phyloP scores from a whole-genome alignment of 1,140 invertebrate genomes.

The Diuraphis noxia region DNA sequence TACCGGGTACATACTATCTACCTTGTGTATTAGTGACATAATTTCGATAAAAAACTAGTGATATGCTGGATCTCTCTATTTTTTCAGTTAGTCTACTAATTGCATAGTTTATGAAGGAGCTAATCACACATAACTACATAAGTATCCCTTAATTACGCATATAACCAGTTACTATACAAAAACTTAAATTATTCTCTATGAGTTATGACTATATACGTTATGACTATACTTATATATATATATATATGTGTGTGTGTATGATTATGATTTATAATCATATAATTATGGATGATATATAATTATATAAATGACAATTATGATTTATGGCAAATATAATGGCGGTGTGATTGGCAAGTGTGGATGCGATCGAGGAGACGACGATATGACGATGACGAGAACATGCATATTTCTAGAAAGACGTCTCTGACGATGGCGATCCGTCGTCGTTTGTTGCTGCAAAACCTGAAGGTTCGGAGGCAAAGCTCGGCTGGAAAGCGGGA shows the following conservation, averaged over 20 bases:
- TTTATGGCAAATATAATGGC: background rate
- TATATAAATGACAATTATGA: background rate
- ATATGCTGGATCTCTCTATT: no score
- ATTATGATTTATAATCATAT: background rate
- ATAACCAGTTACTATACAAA: background rate
- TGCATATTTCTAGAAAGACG: background rate
- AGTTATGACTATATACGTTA: background rate
- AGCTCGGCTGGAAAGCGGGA: background rate
- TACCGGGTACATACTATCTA: background rate
- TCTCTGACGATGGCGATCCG: conserved; percentile 8
- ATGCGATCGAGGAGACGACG: background rate
- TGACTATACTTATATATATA: background rate
- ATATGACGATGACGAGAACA: background rate
- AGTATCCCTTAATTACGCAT: no score
- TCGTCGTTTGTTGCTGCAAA: conserved; percentile 20
- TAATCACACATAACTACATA: no score
- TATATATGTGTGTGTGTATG: background rate
- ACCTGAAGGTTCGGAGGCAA: background rate
- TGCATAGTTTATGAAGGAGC: no score
- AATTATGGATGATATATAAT: background rate
- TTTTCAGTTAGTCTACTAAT: no score
- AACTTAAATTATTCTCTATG: background rate
- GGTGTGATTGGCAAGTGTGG: background rate
- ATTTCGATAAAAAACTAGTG: no score
- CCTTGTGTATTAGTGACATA: no score